Percentiles rank a stretch among this genome's conserved stretches.
These are phyloP conservation scores for Mesitornis unicolor DNA, from an alignment of 2,113 vertebrate genomes.

Conservation along the genomic window DNA sequence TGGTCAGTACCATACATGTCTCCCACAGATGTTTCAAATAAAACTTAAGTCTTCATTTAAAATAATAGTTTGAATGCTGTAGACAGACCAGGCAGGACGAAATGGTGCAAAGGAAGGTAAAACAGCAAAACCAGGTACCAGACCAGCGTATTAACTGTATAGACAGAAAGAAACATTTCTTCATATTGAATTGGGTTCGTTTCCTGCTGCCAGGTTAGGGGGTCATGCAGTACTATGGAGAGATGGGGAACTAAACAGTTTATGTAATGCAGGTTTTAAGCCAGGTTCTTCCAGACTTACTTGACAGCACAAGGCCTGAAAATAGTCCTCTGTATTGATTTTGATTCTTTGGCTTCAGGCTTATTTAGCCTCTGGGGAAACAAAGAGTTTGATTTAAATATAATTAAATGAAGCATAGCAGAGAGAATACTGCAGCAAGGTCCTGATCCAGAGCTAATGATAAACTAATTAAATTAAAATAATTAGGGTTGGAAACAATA, in stretches of 20 bases:
- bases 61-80: neutral
- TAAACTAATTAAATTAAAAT: neutral
- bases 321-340: neutral
- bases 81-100: neutral
- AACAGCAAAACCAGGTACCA: neutral
- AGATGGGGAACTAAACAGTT: neutral
- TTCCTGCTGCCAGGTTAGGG: neutral
- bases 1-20: neutral
- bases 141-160: neutral
- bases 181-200: neutral
- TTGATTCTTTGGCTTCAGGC: neutral
- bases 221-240: neutral
- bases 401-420: neutral
- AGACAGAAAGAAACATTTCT: neutral
- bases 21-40: neutral
- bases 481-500: neutral
- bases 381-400: neutral
- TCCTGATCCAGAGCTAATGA: neutral
- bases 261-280: neutral
- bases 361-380: neutral
- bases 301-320: neutral
- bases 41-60: neutral
- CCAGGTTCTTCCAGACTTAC: neutral
- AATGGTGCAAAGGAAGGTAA: neutral
- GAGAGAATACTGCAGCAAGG: neutral